These are phyloP conservation scores for Trachelus stipa DNA, from an alignment of 2,888 invertebrate genomes.

Conservation along the genomic window DNA sequence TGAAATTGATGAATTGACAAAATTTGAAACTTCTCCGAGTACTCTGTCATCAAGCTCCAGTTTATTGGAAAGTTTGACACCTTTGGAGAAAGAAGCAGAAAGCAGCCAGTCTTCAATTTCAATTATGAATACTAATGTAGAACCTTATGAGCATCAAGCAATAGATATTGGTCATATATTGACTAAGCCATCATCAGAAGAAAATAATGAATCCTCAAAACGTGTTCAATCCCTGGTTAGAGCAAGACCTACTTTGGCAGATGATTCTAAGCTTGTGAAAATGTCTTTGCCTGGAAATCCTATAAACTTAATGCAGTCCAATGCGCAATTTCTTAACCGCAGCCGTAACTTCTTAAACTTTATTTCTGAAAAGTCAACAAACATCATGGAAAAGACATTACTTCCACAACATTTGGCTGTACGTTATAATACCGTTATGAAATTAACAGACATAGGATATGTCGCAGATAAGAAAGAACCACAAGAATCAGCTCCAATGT, in stretches of 20 bases:
- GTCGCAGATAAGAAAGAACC: background rate
- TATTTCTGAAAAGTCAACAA: conserved; percentile 61
- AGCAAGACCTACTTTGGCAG: conserved; percentile 25
- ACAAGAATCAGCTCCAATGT: background rate
- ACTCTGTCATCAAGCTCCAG: background rate
- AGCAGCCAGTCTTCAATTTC: background rate
- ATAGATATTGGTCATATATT: background rate
- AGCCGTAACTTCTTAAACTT: conserved; percentile 59
- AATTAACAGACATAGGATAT: conserved; percentile 13
- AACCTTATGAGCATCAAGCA: background rate
- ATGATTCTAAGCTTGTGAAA: conserved; percentile 56
- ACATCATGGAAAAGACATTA: conserved; percentile 61
- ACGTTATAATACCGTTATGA: conserved; percentile 39
- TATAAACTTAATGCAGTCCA: conserved; percentile 57
- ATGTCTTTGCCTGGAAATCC: conserved; percentile 56
- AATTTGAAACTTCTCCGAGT: background rate
- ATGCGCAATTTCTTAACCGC: conserved; percentile 58
- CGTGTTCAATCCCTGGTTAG: background rate
- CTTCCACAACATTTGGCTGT: conserved; percentile 53
- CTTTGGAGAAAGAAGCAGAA: background rate
- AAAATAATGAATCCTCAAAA: background rate
- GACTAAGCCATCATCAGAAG: background rate
- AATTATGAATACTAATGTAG: background rate
- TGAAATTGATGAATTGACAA: background rate
- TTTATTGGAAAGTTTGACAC: background rate